Evolutionary conservation across 2,113 vertebrate species (phyloP), one percentile per base, ranked within the genome.

Genomic region (Cryptomyrus ogoouensis): DNA sequence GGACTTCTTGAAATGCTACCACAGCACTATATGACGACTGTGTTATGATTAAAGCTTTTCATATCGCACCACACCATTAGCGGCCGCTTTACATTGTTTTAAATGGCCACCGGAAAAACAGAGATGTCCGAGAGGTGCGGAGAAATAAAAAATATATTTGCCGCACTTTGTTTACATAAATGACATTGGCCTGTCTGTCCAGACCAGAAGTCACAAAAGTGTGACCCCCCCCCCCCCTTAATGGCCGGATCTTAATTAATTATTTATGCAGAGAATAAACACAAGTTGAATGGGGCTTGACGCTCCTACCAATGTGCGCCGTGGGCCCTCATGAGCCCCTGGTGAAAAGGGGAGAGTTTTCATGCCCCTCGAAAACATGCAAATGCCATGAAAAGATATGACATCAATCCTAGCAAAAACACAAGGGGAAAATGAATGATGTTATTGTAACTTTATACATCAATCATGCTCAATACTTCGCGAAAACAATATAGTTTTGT

Each of bases 311-410:
- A 96, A 92, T 95, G 93, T 94, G 91, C 93, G 93, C 94, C 44
- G 8, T 42, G 39, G 83, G 83, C 44, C 42, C 83, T 44, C 44
- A n/a, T 3, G 39, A 47, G 44, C 83, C 94, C 91, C 88, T 94
- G 94, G 96, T 96, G 96, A 97, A 98, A 98, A 97, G 95, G 93
- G 17, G 95, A 89, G 92, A 94, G 91, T 97, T 96, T 97, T 96
- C 96, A 95, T 96, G 94, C 92, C 95, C 95, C 95, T 96, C 94
- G 46, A 97, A 96, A 96, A 96, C 94, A 96, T 96, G 96, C 98
- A 97, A 98, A 97, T 95, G 96, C 96, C 96, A 96, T 99, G 97
- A 98, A 99, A 98, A 97, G 97, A 98, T 99, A 99, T 98, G 97
- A 98, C 97, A 99, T 98, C 97, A 97, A 97, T 97, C 96, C 96